A percentile compares a stretch with the other conserved stretches of the same genome.
Conservation (phyloP, 2,888 invertebrate species). For the Apomyelois bistriatella region DNA sequence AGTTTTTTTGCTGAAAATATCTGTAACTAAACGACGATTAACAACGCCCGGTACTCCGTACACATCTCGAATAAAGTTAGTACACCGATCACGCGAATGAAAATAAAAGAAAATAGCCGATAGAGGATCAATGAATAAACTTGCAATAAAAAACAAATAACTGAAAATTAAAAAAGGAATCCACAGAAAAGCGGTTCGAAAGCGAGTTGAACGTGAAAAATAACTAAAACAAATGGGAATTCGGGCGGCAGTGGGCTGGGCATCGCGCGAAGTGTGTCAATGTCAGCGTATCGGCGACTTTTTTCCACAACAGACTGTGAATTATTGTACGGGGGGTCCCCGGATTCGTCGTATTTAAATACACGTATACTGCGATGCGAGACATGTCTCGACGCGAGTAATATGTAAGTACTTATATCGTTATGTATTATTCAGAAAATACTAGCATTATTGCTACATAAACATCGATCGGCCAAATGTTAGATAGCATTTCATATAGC, state of each 20-base stretch:
- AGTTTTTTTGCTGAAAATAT: not conserved
- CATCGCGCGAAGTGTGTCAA: conserved; percentile 67
- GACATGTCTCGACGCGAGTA: not conserved
- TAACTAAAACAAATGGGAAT: conserved; percentile 47
- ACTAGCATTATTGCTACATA: not conserved
- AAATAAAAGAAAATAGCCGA: conserved; percentile 32
- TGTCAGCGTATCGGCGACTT: conserved; percentile 56
- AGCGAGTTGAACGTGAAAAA: conserved; percentile 42
- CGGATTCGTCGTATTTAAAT: not conserved
- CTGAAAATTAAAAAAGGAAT: conserved; percentile 39
- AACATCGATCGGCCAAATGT: not conserved
- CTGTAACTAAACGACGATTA: conserved; percentile 2
- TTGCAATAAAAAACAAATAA: conserved; percentile 39
- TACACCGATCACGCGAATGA: conserved; percentile 20
- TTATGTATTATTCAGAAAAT: not conserved
- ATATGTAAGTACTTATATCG: not conserved
- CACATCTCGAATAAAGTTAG: conserved; percentile 10
- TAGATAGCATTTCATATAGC: conserved; percentile 2
- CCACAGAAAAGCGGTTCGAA: conserved; percentile 44
- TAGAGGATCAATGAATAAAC: conserved; percentile 37
- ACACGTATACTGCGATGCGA: not conserved
- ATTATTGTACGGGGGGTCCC: conserved; percentile 29
- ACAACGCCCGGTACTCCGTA: not conserved
- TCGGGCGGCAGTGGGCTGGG: conserved; percentile 47
- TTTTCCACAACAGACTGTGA: conserved; percentile 38